Percentiles rank a stretch among this genome's conserved stretches.
Conservation (phyloP, 2,113 vertebrate genomes). For the Sylvilagus bachmani region DNA sequence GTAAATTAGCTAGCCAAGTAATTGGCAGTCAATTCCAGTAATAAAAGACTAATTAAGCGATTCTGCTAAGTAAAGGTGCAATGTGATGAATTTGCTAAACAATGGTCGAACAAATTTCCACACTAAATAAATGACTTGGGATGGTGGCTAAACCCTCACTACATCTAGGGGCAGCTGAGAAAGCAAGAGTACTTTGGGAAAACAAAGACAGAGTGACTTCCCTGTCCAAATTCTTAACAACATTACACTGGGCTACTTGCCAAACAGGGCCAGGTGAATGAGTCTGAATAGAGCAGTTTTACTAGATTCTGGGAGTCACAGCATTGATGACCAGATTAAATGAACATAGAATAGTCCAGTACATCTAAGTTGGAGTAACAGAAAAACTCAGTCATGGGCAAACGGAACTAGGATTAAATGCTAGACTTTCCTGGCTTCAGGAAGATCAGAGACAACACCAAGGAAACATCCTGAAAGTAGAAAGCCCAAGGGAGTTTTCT, state of each 20-base stretch:
- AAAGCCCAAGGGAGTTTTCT: neutral
- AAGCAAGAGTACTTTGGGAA: conserved; percentile 51
- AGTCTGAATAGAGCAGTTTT: neutral
- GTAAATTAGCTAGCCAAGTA: conserved; percentile 82
- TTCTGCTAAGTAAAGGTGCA: conserved; percentile 79
- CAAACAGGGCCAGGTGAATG: neutral
- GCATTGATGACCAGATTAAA: neutral
- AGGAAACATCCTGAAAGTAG: neutral
- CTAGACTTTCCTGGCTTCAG: neutral
- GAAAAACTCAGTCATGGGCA: neutral
- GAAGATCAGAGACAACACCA: neutral
- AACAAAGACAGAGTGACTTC: conserved; percentile 37
- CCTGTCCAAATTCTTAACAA: conserved; percentile 5
- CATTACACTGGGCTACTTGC: conserved; percentile 14
- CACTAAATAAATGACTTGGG: conserved; percentile 72
- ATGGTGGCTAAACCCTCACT: conserved; percentile 61
- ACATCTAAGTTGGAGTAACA: neutral
- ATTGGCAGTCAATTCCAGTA: conserved; percentile 80
- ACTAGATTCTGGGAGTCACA: neutral
- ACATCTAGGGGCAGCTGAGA: conserved; percentile 56
- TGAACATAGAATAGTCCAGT: neutral
- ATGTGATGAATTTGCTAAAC: conserved; percentile 79
- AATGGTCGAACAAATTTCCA: conserved; percentile 78
- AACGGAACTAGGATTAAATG: neutral
- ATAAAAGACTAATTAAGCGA: conserved; percentile 83